Evolutionary conservation across 2,888 invertebrate genomes (phyloP).

Genomic region (Nomada ferruginata): DNA sequence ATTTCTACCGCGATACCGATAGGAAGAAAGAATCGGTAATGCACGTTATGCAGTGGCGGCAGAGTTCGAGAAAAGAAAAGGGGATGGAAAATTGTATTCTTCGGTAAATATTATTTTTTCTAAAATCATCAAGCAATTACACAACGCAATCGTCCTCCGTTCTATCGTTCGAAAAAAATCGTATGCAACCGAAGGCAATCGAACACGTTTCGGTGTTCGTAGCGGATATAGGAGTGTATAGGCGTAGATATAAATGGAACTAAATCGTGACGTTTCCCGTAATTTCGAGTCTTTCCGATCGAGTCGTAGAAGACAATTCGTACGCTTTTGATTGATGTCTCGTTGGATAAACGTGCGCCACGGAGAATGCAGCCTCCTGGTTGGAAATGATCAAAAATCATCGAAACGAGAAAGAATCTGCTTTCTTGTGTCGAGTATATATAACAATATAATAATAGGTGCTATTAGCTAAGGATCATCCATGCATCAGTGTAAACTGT

Average conservation of each 20-base stretch:
- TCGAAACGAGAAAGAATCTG: slow-evolving; percentile 9
- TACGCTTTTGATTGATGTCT: slow-evolving; percentile 16
- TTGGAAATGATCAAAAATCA: not conserved
- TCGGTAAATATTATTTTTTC: not conserved
- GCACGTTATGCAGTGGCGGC: not conserved
- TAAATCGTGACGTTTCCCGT: slow-evolving; percentile 19
- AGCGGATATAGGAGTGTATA: slow-evolving; percentile 25
- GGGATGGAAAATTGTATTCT: not conserved
- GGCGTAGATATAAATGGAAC: slow-evolving; percentile 24
- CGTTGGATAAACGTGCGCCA: slow-evolving; percentile 23
- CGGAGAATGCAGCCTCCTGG: not conserved
- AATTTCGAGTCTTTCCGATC: slow-evolving; percentile 17
- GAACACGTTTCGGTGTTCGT: slow-evolving; percentile 18
- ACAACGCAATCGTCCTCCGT: slow-evolving; percentile 21
- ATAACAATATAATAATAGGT: not conserved
- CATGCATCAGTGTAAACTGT: slow-evolving; percentile 28
- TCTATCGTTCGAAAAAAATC: slow-evolving; percentile 31
- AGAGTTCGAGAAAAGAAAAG: slow-evolving; percentile 6
- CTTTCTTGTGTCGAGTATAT: slow-evolving; percentile 21
- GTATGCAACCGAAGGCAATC: not conserved
- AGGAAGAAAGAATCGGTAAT: not conserved
- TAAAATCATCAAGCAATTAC: not conserved
- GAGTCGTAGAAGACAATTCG: slow-evolving; percentile 5
- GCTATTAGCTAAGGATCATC: slow-evolving; percentile 31
- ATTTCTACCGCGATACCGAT: slow-evolving; percentile 1